A percentile compares a stretch with the other conserved stretches of the same genome.
Conservation (phyloP, 2,888 invertebrate genomes). For the Trachelus stipa region DNA sequence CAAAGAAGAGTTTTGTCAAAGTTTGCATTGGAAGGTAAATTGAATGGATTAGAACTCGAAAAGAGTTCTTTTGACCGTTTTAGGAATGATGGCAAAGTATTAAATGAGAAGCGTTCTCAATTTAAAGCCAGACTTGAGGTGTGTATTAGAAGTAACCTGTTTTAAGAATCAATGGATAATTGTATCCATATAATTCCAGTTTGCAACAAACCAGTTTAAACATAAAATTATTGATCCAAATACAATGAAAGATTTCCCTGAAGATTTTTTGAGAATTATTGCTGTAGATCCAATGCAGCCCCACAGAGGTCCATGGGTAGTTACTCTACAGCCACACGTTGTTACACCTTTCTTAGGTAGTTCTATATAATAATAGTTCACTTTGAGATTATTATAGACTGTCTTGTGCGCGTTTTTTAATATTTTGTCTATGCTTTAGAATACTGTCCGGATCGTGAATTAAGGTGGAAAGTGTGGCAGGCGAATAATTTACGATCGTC, state of each 20-base stretch:
- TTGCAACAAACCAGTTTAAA: conserved; percentile 75
- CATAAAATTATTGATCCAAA: conserved; percentile 76
- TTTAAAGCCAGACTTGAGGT: conserved; percentile 77
- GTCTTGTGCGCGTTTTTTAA: background rate
- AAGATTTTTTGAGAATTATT: conserved; percentile 74
- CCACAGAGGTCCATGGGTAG: conserved; percentile 84
- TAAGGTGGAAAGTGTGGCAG: conserved; percentile 89
- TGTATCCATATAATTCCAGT: conserved; percentile 41
- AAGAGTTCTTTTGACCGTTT: conserved; percentile 67
- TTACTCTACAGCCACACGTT: conserved; percentile 80
- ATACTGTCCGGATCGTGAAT: conserved; percentile 82
- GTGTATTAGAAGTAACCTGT: conserved; percentile 20
- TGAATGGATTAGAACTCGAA: conserved; percentile 82
- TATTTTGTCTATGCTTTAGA: conserved; percentile 62
- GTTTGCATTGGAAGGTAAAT: conserved; percentile 82
- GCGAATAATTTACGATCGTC: conserved; percentile 81
- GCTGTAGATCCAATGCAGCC: conserved; percentile 73
- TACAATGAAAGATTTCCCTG: conserved; percentile 80
- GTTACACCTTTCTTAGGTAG: conserved; percentile 77
- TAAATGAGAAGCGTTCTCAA: conserved; percentile 71
- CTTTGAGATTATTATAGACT: background rate
- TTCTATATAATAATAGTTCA: background rate
- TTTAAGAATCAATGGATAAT: background rate
- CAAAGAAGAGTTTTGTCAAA: conserved; percentile 81
- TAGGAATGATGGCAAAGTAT: conserved; percentile 68